These are phyloP conservation scores for Remorina albescens DNA, from an alignment of 2,797 vertebrate species.

Conservation along the genomic window DNA sequence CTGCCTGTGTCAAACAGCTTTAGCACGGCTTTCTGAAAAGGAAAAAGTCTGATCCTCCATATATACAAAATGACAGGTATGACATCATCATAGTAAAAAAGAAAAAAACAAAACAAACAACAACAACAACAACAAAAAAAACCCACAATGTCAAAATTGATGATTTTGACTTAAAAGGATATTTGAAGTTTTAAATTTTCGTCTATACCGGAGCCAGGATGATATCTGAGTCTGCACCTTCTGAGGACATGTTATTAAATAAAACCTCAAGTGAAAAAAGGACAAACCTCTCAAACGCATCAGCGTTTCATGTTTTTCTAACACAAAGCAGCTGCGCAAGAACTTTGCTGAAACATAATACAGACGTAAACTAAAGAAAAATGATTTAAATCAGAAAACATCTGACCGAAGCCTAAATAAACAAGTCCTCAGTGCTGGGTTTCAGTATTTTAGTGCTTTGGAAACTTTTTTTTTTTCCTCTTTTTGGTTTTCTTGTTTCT, in stretches of 20 bases:
- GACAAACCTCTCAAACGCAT: background rate
- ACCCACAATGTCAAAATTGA: background rate
- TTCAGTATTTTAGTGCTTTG: background rate
- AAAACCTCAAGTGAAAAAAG: background rate
- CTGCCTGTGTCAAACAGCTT: slow-evolving; percentile 6
- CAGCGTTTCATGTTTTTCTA: background rate
- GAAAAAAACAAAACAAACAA: background rate
- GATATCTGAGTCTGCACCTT: background rate
- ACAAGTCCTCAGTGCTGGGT: background rate
- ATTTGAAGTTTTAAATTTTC: background rate
- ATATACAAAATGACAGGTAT: too few relatives aligned
- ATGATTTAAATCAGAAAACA: background rate
- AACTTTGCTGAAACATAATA: background rate
- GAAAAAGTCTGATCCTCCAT: too few relatives aligned
- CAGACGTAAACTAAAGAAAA: background rate
- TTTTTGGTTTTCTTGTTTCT: background rate
- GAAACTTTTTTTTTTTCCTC: background rate
- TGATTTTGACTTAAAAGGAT: background rate
- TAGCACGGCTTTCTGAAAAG: background rate
- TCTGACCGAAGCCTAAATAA: background rate
- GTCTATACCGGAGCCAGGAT: background rate
- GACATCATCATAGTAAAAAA: too few relatives aligned
- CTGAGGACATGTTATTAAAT: background rate
- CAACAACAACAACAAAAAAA: background rate
- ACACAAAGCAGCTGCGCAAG: background rate